Evolutionary conservation across 2,888 invertebrate genomes (phyloP).

Genomic region (Piscicola geometra): DNA sequence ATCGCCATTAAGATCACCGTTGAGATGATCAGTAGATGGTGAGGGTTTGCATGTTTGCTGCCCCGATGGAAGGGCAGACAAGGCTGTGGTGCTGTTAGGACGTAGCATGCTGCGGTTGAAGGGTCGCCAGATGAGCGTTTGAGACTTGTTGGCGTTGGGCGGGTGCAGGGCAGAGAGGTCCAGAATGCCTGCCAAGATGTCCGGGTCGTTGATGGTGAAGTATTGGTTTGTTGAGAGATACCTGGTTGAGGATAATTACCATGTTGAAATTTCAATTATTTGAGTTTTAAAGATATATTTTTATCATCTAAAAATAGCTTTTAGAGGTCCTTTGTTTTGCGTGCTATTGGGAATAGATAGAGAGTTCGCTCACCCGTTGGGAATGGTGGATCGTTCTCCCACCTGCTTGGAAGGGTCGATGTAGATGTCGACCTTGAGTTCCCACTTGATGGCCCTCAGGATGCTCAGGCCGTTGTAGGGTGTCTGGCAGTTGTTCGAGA

Average conservation of each 20-base stretch:
- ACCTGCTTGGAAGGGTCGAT: slow-evolving; percentile 50
- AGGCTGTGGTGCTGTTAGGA: not conserved
- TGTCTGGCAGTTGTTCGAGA: not conserved
- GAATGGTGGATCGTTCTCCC: slow-evolving; percentile 48
- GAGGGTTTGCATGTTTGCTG: not conserved
- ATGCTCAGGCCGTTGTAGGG: slow-evolving; percentile 46
- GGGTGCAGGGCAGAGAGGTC: slow-evolving; percentile 36
- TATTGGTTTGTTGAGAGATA: not conserved
- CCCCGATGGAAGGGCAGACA: not conserved
- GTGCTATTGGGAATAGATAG: too few species aligned
- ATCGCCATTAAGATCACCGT: too few species aligned
- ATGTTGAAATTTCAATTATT: not conserved
- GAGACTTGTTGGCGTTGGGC: slow-evolving; percentile 40
- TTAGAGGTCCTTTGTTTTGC: too few species aligned
- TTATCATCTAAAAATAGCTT: too few species aligned
- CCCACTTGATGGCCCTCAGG: slow-evolving; percentile 51
- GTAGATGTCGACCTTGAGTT: slow-evolving; percentile 51
- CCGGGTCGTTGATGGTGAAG: slow-evolving; percentile 21
- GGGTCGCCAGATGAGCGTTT: slow-evolving; percentile 32
- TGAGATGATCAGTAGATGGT: not conserved
- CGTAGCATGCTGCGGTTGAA: not conserved
- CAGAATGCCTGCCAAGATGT: slow-evolving; percentile 18
- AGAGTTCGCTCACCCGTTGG: slow-evolving; percentile 35
- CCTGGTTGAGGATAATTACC: not conserved
- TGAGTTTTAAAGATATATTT: not conserved